Base-by-base conservation (phyloP, 2,797 vertebrate genomes). In the Karalla daura region DNA sequence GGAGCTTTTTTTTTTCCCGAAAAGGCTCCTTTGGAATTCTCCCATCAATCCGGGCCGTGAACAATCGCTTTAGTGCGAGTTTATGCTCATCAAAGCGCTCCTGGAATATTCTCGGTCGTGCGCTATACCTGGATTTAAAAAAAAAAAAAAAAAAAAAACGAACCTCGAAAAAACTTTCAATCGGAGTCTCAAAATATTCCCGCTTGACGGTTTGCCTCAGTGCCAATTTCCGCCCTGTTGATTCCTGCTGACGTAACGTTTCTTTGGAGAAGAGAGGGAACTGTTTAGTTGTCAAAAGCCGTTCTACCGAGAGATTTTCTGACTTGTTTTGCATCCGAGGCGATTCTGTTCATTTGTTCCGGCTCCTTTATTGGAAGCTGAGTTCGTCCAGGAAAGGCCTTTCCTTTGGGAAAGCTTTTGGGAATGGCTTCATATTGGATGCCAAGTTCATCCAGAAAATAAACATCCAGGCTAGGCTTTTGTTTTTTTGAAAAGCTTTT, bases 51-150 rank as follows among this genome's bases (percentile, higher is more conserved):
- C 70, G 37, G 49, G 7, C 66, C 59, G 54, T 40, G 1, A 82
- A 76, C 53, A 36, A 50, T 68, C 30, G 20, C 45, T 68, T 53
- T 3, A 61, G 33, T 46, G 46, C 32, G 41, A 40, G 54, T 56
- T 74, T 30, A 39, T n/a, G 27, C 59, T 77, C 71, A 53, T 80
- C 62, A 77, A 59, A 78, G 56, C 14, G 5, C 56, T 23, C 23
- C 37, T 44, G 43, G 60, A 52, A 37, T 15, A 17, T 23, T 43
- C 20, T 56, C 30, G 17, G 25, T 59, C 14, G 15, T 55, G 52
- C 1, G 25, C 52, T 25, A 58, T 69, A 24, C 51, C 54, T 37
- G 44, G 63, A 54, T 59, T n/a, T n/a, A n/a, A n/a, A n/a, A n/a
- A n/a, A n/a, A n/a, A n/a, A n/a, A n/a, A n/a, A n/a, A n/a, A n/a